Percentiles rank a stretch among this genome's conserved stretches.
phyloP scores from a whole-genome alignment of 2,113 vertebrate genomes.

The Oxygymnocypris stewartii region DNA sequence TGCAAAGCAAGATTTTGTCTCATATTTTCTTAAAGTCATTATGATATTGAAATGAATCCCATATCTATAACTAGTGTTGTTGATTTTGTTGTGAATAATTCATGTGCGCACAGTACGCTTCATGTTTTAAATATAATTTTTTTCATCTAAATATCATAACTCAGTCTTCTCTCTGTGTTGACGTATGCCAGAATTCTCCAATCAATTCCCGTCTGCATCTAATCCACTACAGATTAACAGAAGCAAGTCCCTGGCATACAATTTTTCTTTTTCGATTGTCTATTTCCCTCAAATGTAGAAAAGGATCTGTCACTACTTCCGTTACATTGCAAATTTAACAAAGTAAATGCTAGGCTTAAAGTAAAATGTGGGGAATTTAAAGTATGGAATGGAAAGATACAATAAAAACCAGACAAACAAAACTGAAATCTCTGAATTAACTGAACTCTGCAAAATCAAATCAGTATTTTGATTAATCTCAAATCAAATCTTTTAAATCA shows the following conservation, averaged over 20 bases:
- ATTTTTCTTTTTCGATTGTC: background rate
- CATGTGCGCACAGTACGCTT: background rate
- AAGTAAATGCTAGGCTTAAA: background rate
- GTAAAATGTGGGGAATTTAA: background rate
- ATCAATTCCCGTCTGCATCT: background rate
- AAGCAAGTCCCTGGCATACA: background rate
- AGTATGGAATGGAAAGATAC: background rate
- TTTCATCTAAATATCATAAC: background rate
- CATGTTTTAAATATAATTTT: too few relatives aligned
- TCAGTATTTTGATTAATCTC: background rate
- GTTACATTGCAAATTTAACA: background rate
- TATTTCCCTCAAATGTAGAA: background rate
- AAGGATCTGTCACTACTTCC: background rate
- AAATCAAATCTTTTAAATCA: background rate
- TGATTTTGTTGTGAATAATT: background rate
- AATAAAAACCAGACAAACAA: background rate
- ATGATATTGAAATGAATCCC: background rate
- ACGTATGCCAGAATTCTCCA: background rate
- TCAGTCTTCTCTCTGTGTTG: background rate
- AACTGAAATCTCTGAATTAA: background rate
- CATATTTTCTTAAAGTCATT: background rate
- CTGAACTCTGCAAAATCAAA: background rate
- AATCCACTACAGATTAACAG: background rate
- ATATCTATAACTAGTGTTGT: background rate
- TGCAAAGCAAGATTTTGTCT: background rate